phyloP scores from a whole-genome alignment of 2,113 vertebrate genomes.

The Scalopus aquaticus region DNA sequence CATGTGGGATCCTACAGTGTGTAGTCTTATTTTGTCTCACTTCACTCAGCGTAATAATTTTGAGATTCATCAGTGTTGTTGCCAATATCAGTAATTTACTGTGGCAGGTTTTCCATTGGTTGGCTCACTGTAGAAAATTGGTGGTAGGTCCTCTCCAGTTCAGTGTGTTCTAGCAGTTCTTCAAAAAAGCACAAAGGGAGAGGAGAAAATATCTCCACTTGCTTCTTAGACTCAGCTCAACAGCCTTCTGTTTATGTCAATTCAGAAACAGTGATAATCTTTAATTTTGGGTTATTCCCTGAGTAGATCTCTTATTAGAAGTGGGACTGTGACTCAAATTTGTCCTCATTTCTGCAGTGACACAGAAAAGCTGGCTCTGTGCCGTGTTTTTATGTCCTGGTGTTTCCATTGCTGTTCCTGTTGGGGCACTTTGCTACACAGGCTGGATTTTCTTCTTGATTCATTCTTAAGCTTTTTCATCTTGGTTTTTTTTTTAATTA shows the following conservation, averaged over 20 bases:
- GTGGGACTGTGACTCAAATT: not conserved
- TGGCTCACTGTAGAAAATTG: not conserved
- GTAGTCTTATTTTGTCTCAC: not conserved
- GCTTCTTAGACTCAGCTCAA: not conserved
- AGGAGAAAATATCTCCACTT: not conserved
- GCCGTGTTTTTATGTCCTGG: not conserved
- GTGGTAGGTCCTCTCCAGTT: not conserved
- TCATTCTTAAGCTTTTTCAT: no score
- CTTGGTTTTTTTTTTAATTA: no score
- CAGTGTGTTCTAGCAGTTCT: not conserved
- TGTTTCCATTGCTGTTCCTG: not conserved
- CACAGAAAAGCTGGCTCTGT: not conserved
- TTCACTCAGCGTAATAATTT: not conserved
- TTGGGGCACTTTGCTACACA: not conserved
- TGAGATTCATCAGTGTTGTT: not conserved
- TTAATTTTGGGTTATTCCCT: not conserved
- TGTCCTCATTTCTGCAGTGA: not conserved
- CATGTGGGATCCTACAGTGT: not conserved
- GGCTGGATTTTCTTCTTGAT: not conserved
- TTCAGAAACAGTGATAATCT: not conserved
- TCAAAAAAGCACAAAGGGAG: not conserved
- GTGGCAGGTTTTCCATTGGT: not conserved
- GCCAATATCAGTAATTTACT: not conserved
- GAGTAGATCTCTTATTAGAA: not conserved
- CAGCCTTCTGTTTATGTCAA: not conserved